A percentile compares a stretch with the other conserved stretches of the same genome.
Conservation (phyloP, 2,113 vertebrate genomes). For the Pterocles burchelli region DNA sequence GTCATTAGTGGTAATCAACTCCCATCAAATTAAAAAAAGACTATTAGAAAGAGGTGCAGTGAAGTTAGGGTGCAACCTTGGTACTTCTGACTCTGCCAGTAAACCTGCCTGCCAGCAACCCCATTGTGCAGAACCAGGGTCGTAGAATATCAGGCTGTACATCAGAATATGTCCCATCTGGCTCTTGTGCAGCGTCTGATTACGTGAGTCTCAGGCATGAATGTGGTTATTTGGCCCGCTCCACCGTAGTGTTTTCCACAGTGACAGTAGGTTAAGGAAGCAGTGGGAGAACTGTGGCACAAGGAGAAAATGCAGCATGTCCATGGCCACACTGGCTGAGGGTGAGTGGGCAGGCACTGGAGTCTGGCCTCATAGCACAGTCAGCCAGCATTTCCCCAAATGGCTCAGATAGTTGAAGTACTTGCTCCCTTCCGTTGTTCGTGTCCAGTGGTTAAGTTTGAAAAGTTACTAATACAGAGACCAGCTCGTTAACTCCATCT, state of each 20-base stretch:
- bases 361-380: neutral
- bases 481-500: neutral
- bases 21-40: neutral
- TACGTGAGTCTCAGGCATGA: neutral
- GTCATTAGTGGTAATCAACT: neutral
- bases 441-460: neutral
- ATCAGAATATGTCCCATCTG: neutral
- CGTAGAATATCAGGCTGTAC: neutral
- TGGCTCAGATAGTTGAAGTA: neutral
- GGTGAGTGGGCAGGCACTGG: neutral
- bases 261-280: neutral
- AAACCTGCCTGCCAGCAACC: neutral
- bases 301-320: neutral
- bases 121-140: neutral
- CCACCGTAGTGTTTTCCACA: neutral
- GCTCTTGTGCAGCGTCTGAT: neutral
- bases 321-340: fast-evolving
- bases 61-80: neutral
- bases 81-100: neutral
- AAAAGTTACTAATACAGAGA: neutral
- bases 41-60: neutral
- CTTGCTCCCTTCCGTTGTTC: neutral
- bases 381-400: neutral
- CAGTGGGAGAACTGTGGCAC: neutral
- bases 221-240: neutral